A percentile compares a stretch with the other conserved stretches of the same genome.
phyloP scores from a whole-genome alignment of 2,888 invertebrate genomes.

The Ectemnius lituratus region DNA sequence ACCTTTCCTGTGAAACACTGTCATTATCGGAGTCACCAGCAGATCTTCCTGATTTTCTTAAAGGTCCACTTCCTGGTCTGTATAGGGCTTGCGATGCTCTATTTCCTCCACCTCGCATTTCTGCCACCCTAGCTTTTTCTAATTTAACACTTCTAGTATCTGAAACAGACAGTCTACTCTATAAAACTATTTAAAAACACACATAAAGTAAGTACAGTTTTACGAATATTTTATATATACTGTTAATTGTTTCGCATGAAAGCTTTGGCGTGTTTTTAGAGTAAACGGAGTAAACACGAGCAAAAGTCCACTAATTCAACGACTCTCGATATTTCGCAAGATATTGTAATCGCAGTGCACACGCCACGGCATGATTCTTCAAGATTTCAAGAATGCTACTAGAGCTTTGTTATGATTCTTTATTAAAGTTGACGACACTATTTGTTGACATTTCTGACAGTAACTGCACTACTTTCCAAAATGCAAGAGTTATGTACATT shows the following conservation, averaged over 20 bases:
- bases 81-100: constrained; percentile 86
- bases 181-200: too few relatives aligned
- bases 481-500: constrained; percentile 27
- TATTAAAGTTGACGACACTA: constrained; percentile 19
- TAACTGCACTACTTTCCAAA: constrained; percentile 41
- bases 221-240: too few relatives aligned
- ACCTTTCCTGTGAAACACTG: constrained; percentile 63
- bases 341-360: not conserved
- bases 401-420: constrained; percentile 13
- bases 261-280: too few relatives aligned
- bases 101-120: constrained; percentile 81
- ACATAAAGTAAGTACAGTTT: too few relatives aligned
- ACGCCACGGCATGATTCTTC: not conserved
- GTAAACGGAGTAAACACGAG: too few relatives aligned
- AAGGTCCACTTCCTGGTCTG: constrained; percentile 87
- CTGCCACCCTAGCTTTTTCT: constrained; percentile 72
- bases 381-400: not conserved
- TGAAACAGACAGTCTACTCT: constrained; percentile 31
- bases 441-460: constrained; percentile 60
- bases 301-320: too few relatives aligned
- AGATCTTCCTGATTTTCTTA: constrained; percentile 83
- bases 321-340: too few relatives aligned
- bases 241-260: not conserved
- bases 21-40: constrained; percentile 80
- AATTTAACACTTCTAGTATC: constrained; percentile 64